Evolutionary conservation across 2,113 vertebrate genomes (phyloP).

Genomic region (Tylochromis polylepis): DNA sequence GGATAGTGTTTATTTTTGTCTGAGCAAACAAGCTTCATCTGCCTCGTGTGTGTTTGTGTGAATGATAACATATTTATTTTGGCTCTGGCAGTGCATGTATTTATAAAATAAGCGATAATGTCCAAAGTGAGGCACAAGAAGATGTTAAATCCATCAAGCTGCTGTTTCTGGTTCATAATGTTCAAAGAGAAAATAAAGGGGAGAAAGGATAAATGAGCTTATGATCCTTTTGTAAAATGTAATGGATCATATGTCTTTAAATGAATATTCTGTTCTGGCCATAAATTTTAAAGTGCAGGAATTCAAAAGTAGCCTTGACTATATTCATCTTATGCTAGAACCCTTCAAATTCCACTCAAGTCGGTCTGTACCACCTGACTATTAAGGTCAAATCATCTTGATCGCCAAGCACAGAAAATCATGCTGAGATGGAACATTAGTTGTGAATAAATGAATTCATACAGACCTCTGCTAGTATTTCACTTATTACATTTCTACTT

Average conservation of each 20-base stretch:
- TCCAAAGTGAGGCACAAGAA: not conserved
- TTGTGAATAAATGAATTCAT: not conserved
- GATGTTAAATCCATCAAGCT: not conserved
- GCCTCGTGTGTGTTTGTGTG: constrained; percentile 1
- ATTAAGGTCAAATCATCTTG: not conserved
- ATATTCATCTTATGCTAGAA: not conserved
- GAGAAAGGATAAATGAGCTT: not conserved
- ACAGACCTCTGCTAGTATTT: not conserved
- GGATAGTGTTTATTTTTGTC: constrained; percentile 12
- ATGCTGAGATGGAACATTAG: not conserved
- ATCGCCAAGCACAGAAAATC: not conserved
- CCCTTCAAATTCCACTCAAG: not conserved
- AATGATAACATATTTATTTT: constrained; percentile 14
- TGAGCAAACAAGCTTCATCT: constrained; percentile 33
- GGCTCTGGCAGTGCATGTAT: not conserved
- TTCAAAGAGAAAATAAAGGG: not conserved
- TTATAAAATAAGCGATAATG: not conserved
- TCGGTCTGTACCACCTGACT: not conserved
- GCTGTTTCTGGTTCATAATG: not conserved
- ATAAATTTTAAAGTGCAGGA: not conserved
- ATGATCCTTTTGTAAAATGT: not conserved
- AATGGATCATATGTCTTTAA: not conserved
- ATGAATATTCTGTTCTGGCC: not conserved
- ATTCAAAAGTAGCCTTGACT: not conserved
- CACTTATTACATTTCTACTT: not conserved